phyloP scores from a whole-genome alignment of 2,113 vertebrate species.

The Cromileptes altivelis region DNA sequence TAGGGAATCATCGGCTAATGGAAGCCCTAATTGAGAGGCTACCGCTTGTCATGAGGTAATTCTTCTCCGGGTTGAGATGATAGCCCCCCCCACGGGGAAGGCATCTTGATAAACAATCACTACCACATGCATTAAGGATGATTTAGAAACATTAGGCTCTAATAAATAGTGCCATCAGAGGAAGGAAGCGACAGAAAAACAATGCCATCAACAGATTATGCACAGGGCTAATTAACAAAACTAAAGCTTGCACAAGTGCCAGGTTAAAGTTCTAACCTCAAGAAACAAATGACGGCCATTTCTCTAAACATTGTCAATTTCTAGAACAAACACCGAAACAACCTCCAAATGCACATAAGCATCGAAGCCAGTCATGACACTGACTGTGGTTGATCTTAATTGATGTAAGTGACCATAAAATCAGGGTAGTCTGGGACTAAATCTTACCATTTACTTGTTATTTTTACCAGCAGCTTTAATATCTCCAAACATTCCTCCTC shows the following conservation, averaged over 20 bases:
- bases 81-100: slow-evolving; percentile 60
- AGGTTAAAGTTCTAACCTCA: slow-evolving; percentile 40
- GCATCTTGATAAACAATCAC: slow-evolving; percentile 92
- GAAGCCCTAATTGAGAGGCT: slow-evolving; percentile 92
- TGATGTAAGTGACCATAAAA: slow-evolving; percentile 8
- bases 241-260: slow-evolving; percentile 10
- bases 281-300: slow-evolving; percentile 33
- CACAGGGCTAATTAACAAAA: slow-evolving; percentile 58
- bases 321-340: slow-evolving; percentile 31
- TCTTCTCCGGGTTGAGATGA: slow-evolving; percentile 85
- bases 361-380: slow-evolving; percentile 15
- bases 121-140: slow-evolving; percentile 93
- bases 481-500: not conserved
- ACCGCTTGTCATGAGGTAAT: slow-evolving; percentile 93
- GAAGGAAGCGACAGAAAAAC: slow-evolving; percentile 61
- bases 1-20: slow-evolving; percentile 97
- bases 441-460: not conserved
- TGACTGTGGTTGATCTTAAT: slow-evolving; percentile 13
- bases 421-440: not conserved
- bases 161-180: slow-evolving; percentile 88
- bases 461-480: not conserved
- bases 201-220: slow-evolving; percentile 71
- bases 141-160: slow-evolving; percentile 95
- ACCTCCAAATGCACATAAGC: slow-evolving; percentile 13
- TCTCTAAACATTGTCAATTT: slow-evolving; percentile 31